Conservation (phyloP, 2,797 vertebrate species). For the Hozukius guyotensis region DNA sequence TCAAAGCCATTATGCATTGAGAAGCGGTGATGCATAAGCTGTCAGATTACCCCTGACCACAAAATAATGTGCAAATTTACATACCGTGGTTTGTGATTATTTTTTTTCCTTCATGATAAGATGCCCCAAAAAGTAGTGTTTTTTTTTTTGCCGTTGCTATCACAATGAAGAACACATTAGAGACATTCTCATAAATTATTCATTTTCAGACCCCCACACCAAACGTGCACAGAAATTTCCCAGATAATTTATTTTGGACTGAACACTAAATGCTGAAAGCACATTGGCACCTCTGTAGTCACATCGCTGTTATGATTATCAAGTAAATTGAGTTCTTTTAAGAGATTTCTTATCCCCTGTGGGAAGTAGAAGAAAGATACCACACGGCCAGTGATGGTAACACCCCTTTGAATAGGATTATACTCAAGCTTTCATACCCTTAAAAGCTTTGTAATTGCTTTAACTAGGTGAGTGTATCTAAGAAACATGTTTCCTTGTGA, state of each 20-base stretch:
- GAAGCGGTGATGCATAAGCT: conserved; percentile 71
- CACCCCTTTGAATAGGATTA: conserved; percentile 29
- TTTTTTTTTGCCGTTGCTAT: conserved; percentile 52
- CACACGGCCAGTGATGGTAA: conserved; percentile 17
- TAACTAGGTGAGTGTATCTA: conserved; percentile 11
- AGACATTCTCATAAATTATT: conserved; percentile 74
- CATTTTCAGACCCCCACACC: conserved; percentile 50
- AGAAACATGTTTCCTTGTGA: neutral
- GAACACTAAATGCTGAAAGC: conserved; percentile 56
- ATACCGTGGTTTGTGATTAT: conserved; percentile 67
- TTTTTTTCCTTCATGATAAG: conserved; percentile 64
- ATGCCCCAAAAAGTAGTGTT: conserved; percentile 44
- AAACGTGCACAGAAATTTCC: conserved; percentile 61
- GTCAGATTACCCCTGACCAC: conserved; percentile 78
- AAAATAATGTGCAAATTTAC: conserved; percentile 82
- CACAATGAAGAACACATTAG: conserved; percentile 67
- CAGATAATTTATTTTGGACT: conserved; percentile 67
- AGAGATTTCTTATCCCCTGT: conserved; percentile 44
- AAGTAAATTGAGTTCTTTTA: conserved; percentile 56
- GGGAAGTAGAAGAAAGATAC: conserved; percentile 27
- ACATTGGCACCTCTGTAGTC: conserved; percentile 54
- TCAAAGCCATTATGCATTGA: conserved; percentile 71
- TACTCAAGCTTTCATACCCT: conserved; percentile 19
- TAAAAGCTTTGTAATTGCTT: conserved; percentile 26
- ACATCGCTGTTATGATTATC: conserved; percentile 38